Evolutionary conservation across 2,888 invertebrate species (phyloP), one percentile per base, ranked within the genome.

Genomic region (Ormyrus pomaceus): DNA sequence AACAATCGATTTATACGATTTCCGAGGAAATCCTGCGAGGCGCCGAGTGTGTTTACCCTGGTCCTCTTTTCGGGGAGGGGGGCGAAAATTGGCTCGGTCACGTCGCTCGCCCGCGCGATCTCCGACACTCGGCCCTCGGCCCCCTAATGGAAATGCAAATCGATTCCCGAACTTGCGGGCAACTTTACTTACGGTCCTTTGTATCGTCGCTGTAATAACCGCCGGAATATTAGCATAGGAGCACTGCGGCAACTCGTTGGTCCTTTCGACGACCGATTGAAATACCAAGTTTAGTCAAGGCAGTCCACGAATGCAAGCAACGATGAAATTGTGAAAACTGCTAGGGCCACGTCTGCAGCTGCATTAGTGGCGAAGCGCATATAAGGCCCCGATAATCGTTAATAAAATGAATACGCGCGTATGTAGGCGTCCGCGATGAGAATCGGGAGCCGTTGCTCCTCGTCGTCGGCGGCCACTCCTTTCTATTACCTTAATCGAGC

Each of bases 401-500:
- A 53, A 76, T 62, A 51, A 68, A 8, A 2, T 5, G 65, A 58
- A 50, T 8, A 58, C 46, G 13, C 55, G 11, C 8, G 19, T 11
- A 34, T 6, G 53, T 55, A n/a, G 7, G 11, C n/a, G 51, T 6
- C 46, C 46, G 53, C 8, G n/a, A 11, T n/a, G n/a, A 11, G 13
- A 7, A 59, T 34, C 59, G 10, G 59, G 13, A 34, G 34, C 6
- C 58, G 34, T 5, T 6, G n/a, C 19, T 53, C 19, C 46, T 6
- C 68, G 72, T n/a, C 46, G 8, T 5, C 1, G 34, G 1, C 34
- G 11, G 70, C 6, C 72, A 72, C 65, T 79, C 71, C 69, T 79
- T 64, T 56, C 64, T 75, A 71, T 79, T 75, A 71, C 65, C 59
- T 59, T 71, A 71, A 71, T 79, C 75, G 75, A 79, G 59, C 9